phyloP scores from a whole-genome alignment of 1,140 invertebrate species.

The Zaprionus ghesquierei region DNA sequence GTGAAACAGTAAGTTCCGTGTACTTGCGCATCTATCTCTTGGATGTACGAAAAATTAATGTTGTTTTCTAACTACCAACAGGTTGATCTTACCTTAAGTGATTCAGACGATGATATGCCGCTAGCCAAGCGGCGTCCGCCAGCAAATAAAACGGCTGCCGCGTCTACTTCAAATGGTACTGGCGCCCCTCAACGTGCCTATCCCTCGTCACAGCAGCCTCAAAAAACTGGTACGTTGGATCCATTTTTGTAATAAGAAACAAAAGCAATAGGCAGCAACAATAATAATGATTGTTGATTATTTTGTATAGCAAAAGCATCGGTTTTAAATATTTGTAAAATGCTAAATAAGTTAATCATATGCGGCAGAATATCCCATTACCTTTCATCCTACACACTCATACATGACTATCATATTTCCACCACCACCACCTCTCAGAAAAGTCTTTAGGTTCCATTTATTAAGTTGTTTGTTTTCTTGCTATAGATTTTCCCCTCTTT shows the following conservation, averaged over 20 bases:
- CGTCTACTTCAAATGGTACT: slow-evolving; percentile 75
- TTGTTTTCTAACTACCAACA: slow-evolving; percentile 24
- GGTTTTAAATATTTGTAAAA: slow-evolving; percentile 46
- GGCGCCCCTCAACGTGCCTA: slow-evolving; percentile 67
- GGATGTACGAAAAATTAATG: not conserved
- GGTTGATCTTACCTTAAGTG: slow-evolving; percentile 83
- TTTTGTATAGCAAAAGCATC: slow-evolving; percentile 48
- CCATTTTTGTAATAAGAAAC: slow-evolving; percentile 74
- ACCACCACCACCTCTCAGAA: not conserved
- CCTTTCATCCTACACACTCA: slow-evolving; percentile 2
- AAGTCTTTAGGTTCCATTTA: not conserved
- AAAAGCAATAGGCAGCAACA: slow-evolving; percentile 39
- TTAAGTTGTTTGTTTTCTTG: not conserved
- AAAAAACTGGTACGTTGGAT: slow-evolving; percentile 82
- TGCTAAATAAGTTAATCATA: slow-evolving; percentile 44
- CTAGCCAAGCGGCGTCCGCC: slow-evolving; percentile 78
- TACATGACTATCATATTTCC: not conserved
- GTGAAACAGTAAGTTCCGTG: slow-evolving; percentile 70
- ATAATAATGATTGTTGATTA: slow-evolving; percentile 12
- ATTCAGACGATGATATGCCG: slow-evolving; percentile 83
- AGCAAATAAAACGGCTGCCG: slow-evolving; percentile 57
- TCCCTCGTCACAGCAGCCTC: slow-evolving; percentile 58
- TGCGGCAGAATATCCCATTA: not conserved
- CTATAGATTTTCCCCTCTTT: slow-evolving; percentile 2
- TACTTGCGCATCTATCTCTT: not conserved